Conservation (phyloP, 2,113 vertebrate species). For the Sapajus apella region DNA sequence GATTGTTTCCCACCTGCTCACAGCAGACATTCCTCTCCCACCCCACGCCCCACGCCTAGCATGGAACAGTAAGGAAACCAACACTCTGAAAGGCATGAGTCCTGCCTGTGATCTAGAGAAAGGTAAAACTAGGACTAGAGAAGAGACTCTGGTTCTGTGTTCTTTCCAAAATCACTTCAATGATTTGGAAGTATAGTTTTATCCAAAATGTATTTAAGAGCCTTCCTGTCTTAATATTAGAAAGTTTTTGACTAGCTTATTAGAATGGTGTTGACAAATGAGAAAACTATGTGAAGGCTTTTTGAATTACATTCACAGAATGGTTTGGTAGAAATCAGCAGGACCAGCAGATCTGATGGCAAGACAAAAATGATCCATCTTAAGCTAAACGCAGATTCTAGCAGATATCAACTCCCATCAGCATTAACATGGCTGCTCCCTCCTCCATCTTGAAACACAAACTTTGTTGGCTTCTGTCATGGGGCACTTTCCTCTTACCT, state of each 20-base stretch:
- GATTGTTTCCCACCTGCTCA: not conserved
- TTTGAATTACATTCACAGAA: not conserved
- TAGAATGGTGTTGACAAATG: conserved; percentile 16
- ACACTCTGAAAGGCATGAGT: not conserved
- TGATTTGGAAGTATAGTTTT: not conserved
- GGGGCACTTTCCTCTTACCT: not conserved
- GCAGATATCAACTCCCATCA: not conserved
- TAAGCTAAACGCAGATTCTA: not conserved
- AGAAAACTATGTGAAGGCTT: not conserved
- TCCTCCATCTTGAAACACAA: not conserved
- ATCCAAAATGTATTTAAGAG: not conserved
- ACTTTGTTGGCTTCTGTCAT: not conserved
- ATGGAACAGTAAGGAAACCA: not conserved
- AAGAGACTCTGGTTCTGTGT: not conserved
- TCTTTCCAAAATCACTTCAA: not conserved
- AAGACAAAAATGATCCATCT: not conserved
- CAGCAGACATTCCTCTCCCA: too few relatives aligned
- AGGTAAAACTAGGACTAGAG: not conserved
- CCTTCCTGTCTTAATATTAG: conserved; percentile 14
- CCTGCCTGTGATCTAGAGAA: not conserved
- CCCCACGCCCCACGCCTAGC: fast-evolving
- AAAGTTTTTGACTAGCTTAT: not conserved
- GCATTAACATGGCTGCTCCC: fast-evolving
- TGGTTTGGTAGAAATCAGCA: conserved; percentile 9
- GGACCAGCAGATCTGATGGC: not conserved